Base-by-base conservation (phyloP, 2,888 invertebrate genomes). In the Onthophagus sagittarius region DNA sequence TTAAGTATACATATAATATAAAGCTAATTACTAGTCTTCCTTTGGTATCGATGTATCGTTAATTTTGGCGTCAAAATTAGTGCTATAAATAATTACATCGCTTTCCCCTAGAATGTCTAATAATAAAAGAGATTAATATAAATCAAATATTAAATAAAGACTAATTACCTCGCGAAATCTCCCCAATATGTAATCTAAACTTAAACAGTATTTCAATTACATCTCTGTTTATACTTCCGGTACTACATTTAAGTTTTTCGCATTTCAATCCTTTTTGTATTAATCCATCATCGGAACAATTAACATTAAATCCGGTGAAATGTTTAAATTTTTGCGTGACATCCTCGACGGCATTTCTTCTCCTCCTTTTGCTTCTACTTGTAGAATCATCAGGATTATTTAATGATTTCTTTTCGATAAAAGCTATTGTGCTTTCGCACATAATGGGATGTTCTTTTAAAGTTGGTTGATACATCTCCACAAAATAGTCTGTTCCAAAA, bases 401-500 rank as follows among this genome's bases (percentile, higher is more conserved):
- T 23, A 23, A 23, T 23, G 23, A 23, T 23, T 23, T 23, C 1
- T 53, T 53, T 53, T 53, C 39, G 7, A 53, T 11, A 53, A 53
- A 53, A 64, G 2, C 5, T 71, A 13, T 15, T 67, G n/a, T 13
- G 70, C 62, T 0, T 70, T 63, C 0, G 11, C 39, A 53, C 9
- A 1, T 53, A 53, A 53, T 53, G n/a, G 5, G 33, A 23, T 13
- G 65, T 9, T 14, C 14, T 31, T 11, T 70, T 86, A 0, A 75
- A 77, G 14, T 86, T 87, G 71, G 84, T 23, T n/a, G 15, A 31
- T 67, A 53, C 9, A 67, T 5, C 13, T 67, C 67, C 15, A 67
- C 3, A 31, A 67, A 67, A 23, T 23, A 15, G 9, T 67, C 73
- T 14, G 11, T 62, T 7, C 65, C 65, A 31, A 65, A 73, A 7